Evolutionary conservation across 1,140 invertebrate species (phyloP).

Genomic region (Drosophila aff.): DNA sequence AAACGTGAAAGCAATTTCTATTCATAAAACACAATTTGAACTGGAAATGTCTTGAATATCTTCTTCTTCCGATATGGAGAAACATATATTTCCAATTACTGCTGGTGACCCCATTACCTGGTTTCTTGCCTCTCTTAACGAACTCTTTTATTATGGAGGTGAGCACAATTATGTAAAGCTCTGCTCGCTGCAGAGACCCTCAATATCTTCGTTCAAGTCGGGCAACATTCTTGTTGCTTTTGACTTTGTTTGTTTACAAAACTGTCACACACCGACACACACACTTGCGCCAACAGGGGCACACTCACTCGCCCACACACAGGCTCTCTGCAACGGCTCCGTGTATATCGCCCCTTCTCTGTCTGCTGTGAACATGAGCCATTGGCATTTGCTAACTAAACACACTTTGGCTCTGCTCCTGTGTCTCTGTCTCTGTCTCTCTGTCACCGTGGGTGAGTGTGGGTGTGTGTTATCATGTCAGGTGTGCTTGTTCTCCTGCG

Average conservation of each 20-base stretch:
- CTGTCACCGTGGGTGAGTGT: constrained; percentile 11
- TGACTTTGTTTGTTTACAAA: constrained; percentile 72
- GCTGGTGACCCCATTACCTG: constrained; percentile 27
- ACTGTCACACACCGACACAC: constrained; percentile 36
- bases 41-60: neutral
- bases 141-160: constrained; percentile 25
- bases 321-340: neutral
- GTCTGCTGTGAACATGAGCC: constrained; percentile 43
- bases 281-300: neutral
- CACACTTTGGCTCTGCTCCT: constrained; percentile 37
- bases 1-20: neutral
- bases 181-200: constrained; percentile 26
- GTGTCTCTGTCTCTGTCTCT: neutral
- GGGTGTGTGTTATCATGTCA: constrained; percentile 51
- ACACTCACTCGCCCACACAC: neutral
- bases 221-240: constrained; percentile 35
- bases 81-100: constrained; percentile 3
- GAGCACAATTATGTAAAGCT: constrained; percentile 38
- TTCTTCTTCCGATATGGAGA: neutral
- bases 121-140: constrained; percentile 21
- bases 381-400: constrained; percentile 77
- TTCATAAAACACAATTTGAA: neutral
- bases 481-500: constrained; percentile 29
- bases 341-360: constrained; percentile 12
- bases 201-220: constrained; percentile 35